Percentiles rank a stretch among this genome's conserved stretches.
Evolutionary conservation across 2,113 vertebrate genomes (phyloP).

Genomic region (Muscicapa adusta): DNA sequence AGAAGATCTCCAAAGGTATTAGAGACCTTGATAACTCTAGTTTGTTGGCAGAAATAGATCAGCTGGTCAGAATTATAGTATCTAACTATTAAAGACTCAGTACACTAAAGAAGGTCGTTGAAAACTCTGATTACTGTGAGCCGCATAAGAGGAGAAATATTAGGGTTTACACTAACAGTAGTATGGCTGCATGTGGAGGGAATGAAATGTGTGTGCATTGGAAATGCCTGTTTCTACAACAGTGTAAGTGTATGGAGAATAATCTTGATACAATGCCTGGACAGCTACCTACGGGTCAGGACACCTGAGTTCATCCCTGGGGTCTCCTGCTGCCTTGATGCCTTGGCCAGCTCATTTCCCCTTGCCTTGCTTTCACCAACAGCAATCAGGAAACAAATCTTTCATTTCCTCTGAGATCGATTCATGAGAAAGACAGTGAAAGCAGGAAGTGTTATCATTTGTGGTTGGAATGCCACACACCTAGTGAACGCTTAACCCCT

Average conservation of each 20-base stretch:
- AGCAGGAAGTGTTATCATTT: neutral
- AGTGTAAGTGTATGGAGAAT: neutral
- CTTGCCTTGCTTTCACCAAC: neutral
- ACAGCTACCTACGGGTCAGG: neutral
- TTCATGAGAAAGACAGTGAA: neutral
- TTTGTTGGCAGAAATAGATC: neutral
- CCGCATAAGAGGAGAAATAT: neutral
- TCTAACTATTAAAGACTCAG: neutral
- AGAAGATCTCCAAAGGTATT: neutral
- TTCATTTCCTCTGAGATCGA: neutral
- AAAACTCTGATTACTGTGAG: neutral
- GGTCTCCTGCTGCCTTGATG: neutral
- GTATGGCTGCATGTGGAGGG: neutral
- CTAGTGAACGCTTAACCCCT: neutral
- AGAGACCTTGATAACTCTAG: neutral
- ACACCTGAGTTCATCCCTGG: neutral
- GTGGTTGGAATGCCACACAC: constrained; percentile 7
- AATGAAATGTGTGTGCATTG: neutral
- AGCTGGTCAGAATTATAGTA: neutral
- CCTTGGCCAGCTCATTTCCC: neutral
- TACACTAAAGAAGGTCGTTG: neutral
- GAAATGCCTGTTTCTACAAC: neutral
- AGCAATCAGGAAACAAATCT: neutral
- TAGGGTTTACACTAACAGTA: neutral
- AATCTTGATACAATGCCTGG: neutral